Evolutionary conservation across 2,888 invertebrate genomes (phyloP).

Genomic region (Eledone cirrhosa): DNA sequence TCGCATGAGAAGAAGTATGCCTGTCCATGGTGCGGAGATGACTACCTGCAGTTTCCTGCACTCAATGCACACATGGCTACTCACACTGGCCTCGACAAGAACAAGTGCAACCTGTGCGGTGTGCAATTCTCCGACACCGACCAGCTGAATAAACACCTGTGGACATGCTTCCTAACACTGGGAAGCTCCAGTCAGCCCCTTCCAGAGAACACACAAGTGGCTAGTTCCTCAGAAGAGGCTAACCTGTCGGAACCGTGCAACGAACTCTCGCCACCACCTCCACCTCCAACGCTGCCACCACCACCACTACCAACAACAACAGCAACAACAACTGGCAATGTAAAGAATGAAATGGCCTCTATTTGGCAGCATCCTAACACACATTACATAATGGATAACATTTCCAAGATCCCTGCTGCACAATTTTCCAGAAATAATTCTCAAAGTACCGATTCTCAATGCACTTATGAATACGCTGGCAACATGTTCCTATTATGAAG

Average conservation of each 20-base stretch:
- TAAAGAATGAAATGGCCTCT: not conserved
- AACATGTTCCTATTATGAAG: too few species aligned
- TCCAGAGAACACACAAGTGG: too few species aligned
- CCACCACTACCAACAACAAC: not conserved
- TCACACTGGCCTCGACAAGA: not conserved
- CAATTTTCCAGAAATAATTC: too few species aligned
- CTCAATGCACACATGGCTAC: not conserved
- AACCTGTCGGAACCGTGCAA: too few species aligned
- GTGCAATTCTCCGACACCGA: not conserved
- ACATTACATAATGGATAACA: too few species aligned
- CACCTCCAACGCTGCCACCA: not conserved
- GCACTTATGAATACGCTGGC: too few species aligned
- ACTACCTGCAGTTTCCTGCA: slow-evolving; percentile 18
- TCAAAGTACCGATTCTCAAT: too few species aligned
- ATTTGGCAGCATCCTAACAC: too few species aligned
- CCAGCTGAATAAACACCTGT: slow-evolving; percentile 1
- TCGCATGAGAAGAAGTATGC: slow-evolving; percentile 11
- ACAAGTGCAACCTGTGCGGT: not conserved
- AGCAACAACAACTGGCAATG: not conserved
- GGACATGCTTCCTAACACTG: not conserved
- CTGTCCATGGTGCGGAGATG: slow-evolving; percentile 9
- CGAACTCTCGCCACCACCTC: not conserved
- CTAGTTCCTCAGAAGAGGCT: too few species aligned
- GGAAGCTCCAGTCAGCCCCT: not conserved
- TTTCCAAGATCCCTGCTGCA: too few species aligned